Conservation (phyloP, 2,797 vertebrate species). For the Hippoglossus hippoglossus region DNA sequence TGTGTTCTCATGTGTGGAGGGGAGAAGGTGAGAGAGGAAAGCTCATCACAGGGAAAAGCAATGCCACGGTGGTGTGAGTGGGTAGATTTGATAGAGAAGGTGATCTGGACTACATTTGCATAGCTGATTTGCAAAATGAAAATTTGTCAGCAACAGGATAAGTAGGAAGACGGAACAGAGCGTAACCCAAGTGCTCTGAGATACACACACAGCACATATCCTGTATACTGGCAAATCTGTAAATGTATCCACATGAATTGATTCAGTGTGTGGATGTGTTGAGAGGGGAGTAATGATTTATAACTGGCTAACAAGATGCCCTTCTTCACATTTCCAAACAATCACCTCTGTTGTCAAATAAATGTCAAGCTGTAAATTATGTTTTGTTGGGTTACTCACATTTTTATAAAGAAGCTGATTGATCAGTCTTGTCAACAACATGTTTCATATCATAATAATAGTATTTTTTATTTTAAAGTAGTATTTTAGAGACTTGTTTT, state of each 20-base stretch:
- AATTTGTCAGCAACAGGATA: constrained; percentile 25
- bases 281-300: no score
- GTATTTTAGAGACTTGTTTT: neutral
- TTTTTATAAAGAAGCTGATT: neutral
- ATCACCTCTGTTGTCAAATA: neutral
- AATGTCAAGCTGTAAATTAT: no score
- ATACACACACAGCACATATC: no score
- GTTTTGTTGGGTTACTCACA: neutral
- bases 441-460: neutral
- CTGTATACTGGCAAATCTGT: no score
- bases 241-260: neutral
- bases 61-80: constrained; percentile 3
- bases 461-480: neutral
- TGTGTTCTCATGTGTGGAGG: neutral
- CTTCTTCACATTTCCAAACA: no score
- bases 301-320: no score
- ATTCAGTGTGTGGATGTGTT: neutral
- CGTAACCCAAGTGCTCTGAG: no score
- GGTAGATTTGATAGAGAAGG: constrained; percentile 17
- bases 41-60: neutral
- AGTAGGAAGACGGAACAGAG: neutral
- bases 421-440: neutral
- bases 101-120: constrained; percentile 40
- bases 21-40: neutral
- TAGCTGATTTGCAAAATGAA: constrained; percentile 60